Percentiles rank a stretch among this genome's conserved stretches.
These are phyloP conservation scores for Sycobia sp. DNA, from an alignment of 1,140 invertebrate species.

Conservation along the genomic window DNA sequence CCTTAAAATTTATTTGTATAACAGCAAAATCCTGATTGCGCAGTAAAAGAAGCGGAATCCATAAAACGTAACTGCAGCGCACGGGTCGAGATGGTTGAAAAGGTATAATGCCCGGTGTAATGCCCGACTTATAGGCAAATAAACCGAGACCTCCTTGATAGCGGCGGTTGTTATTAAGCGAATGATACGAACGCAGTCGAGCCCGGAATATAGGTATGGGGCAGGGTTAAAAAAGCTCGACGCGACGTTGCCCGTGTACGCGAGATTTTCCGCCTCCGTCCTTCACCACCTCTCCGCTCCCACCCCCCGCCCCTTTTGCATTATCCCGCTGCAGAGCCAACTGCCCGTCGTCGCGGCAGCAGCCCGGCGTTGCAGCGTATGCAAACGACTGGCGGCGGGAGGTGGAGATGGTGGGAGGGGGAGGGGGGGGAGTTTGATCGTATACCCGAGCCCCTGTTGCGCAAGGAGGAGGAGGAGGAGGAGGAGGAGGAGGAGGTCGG, in stretches of 20 bases:
- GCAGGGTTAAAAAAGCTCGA: not conserved
- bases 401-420: not conserved
- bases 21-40: constrained; percentile 4
- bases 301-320: constrained; percentile 15
- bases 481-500: not conserved
- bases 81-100: not conserved
- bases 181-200: constrained; percentile 38
- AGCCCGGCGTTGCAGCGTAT: constrained; percentile 33
- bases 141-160: constrained; percentile 44
- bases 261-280: too few species aligned
- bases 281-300: too few species aligned
- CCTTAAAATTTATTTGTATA: constrained; percentile 20
- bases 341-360: too few species aligned
- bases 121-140: constrained; percentile 32
- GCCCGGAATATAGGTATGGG: not conserved
- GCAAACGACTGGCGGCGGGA: constrained; percentile 38
- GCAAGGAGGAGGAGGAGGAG: not conserved
- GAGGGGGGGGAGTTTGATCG: too few species aligned
- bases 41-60: too few species aligned
- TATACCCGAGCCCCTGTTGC: too few species aligned
- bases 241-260: not conserved
- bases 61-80: too few species aligned
- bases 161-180: constrained; percentile 45
- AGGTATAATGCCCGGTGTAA: not conserved
- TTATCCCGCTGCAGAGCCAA: constrained; percentile 35